Percentiles rank a stretch among this genome's conserved stretches.
Evolutionary conservation across 2,888 invertebrate species (phyloP).

Genomic region (Teleogryllus oceanicus): DNA sequence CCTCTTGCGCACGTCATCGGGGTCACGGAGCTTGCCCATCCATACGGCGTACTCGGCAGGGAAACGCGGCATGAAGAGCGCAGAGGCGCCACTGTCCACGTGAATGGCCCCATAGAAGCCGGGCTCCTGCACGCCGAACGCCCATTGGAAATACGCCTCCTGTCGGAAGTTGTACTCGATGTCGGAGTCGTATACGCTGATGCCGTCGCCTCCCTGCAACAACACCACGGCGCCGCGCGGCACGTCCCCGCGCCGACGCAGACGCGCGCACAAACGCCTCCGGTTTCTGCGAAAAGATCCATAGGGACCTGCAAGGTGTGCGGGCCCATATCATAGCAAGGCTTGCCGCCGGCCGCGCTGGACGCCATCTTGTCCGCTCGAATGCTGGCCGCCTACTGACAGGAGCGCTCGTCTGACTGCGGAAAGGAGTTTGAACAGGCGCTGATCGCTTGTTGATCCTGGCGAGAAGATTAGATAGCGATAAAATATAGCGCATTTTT

Average conservation of each 20-base stretch:
- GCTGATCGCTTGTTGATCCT: no score
- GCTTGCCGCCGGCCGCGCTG: not conserved
- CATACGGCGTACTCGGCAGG: slow-evolving; percentile 86
- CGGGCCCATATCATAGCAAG: slow-evolving; percentile 60
- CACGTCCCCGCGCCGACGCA: slow-evolving; percentile 61
- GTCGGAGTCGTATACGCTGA: slow-evolving; percentile 83
- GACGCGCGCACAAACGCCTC: slow-evolving; percentile 58
- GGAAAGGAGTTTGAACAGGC: no score
- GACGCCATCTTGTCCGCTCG: no score
- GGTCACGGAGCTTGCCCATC: slow-evolving; percentile 80
- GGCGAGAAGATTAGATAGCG: no score
- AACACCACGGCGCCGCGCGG: slow-evolving; percentile 61
- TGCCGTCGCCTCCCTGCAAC: slow-evolving; percentile 80
- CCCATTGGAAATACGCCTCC: slow-evolving; percentile 97
- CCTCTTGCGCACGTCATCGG: slow-evolving; percentile 69
- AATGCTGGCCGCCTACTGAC: no score
- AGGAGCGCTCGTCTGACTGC: no score
- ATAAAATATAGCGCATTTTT: no score
- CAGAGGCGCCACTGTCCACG: slow-evolving; percentile 62
- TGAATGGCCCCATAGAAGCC: slow-evolving; percentile 85
- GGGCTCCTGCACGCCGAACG: slow-evolving; percentile 90
- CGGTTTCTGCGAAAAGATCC: slow-evolving; percentile 80
- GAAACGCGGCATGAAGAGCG: slow-evolving; percentile 82
- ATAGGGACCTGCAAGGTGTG: slow-evolving; percentile 74
- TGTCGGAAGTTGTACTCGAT: slow-evolving; percentile 77